Base-by-base conservation (phyloP, 2,888 invertebrate species). In the Pheosia gnoma region DNA sequence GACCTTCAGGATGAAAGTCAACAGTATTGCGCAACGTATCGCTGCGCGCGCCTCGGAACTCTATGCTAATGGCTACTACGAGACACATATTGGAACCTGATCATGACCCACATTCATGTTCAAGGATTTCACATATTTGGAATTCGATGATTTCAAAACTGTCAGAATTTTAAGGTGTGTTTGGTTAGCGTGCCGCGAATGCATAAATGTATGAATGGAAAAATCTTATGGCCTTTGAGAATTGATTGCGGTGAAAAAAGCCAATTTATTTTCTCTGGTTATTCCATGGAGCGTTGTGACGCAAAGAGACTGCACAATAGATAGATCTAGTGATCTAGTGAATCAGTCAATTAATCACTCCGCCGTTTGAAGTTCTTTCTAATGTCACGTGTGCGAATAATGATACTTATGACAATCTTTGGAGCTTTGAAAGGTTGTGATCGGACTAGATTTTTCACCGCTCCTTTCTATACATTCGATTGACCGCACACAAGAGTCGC, bases 1-100 rank as follows among this genome's bases (percentile, higher is more conserved):
- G 93, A 93, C 93, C 93, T 92, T 92, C 91, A 87, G 92, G 91
- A 93, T 91, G 93, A 93, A 93, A 93, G 93, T 93, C 93, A 93
- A 93, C 88, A 92, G 79, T 82, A 83, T 91, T 93, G 88, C 90
- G 90, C 89, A 93, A 93, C 83, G 79, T 74, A 89, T 87, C 87
- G 86, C 83, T 83, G 84, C 86, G 82, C 85, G 85, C 85, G 85
- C 79, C 84, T 84, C 83, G 81, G 81, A 84, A 83, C 85, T 87
- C 86, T 89, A 91, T 92, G 92, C 89, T 92, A 93, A 93, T 92
- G 89, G 84, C 82, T 86, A 84, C 83, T 75, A 84, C 87, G 89
- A 92, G 89, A 90, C 88, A 84, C 75, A 89, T 87, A 89, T 89
- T 86, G 87, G 88, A 87, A 86, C 89, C 90, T 91, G 91, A 76